Percentiles rank a stretch among this genome's conserved stretches.
These are phyloP conservation scores for Prionailurus viverrinus DNA, from an alignment of 2,113 vertebrate species.

Conservation along the genomic window DNA sequence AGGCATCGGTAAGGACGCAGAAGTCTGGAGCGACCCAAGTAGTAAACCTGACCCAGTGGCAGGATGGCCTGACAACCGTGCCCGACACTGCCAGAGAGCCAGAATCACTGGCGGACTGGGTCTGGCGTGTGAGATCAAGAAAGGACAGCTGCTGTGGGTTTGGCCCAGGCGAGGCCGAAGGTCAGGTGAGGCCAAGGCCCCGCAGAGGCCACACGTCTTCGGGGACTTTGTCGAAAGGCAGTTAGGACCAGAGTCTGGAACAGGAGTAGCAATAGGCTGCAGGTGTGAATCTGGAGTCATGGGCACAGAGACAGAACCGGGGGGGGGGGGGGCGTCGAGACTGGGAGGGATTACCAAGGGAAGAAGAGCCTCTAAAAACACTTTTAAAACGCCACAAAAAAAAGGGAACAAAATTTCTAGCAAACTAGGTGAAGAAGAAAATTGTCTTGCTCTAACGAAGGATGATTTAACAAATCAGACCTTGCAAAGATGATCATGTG, in stretches of 20 bases:
- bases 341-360: neutral
- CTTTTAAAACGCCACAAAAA: neutral
- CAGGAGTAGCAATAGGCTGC: too few species aligned
- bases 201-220: neutral
- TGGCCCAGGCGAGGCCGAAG: neutral
- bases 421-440: neutral
- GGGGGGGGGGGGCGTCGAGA: too few species aligned
- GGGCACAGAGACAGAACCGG: neutral
- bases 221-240: neutral
- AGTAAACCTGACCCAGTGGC: too few species aligned
- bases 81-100: neutral
- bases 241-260: neutral
- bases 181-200: neutral
- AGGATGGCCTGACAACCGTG: too few species aligned
- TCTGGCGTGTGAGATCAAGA: neutral
- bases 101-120: neutral
- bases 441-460: neutral
- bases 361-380: neutral
- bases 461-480: neutral
- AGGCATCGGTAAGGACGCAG: neutral
- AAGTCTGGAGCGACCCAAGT: too few species aligned
- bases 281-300: neutral
- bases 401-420: neutral
- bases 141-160: too few species aligned
- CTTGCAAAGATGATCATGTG: fast-evolving